phyloP scores from a whole-genome alignment of 2,113 vertebrate species.

The Triplophysa tibetana region DNA sequence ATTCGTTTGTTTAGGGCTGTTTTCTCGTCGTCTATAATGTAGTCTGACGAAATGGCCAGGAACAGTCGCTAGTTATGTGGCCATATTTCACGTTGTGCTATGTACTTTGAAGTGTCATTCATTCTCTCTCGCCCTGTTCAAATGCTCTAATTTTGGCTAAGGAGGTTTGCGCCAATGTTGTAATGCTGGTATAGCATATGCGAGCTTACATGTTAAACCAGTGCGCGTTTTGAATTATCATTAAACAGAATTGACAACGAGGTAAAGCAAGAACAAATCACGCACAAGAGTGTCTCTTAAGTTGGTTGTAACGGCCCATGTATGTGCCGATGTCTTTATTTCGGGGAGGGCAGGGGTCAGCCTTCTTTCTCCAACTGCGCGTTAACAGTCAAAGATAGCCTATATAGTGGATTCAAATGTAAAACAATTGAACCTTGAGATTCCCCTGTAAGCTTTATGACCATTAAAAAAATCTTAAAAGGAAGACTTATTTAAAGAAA shows the following conservation, averaged over 20 bases:
- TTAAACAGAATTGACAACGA: background rate
- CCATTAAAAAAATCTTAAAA: background rate
- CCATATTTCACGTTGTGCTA: background rate
- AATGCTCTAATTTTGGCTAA: background rate
- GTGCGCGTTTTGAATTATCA: background rate
- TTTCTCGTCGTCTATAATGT: background rate
- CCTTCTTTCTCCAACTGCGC: background rate
- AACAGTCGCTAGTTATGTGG: conserved; percentile 15
- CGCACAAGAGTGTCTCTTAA: background rate
- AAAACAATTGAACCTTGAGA: background rate
- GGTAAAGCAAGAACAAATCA: background rate
- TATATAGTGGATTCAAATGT: background rate
- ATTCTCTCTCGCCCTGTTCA: background rate
- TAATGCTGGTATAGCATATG: background rate
- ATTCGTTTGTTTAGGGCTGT: conserved; percentile 24
- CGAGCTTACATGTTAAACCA: background rate
- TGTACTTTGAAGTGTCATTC: conserved; percentile 18
- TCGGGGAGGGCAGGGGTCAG: background rate
- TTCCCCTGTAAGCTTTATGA: background rate
- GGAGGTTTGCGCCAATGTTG: background rate
- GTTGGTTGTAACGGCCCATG: background rate
- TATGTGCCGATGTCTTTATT: background rate
- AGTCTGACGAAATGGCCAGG: background rate
- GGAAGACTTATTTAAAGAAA: background rate
- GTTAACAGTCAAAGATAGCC: background rate